Evolutionary conservation across 2,888 invertebrate species (phyloP).

Genomic region (Empis livida): DNA sequence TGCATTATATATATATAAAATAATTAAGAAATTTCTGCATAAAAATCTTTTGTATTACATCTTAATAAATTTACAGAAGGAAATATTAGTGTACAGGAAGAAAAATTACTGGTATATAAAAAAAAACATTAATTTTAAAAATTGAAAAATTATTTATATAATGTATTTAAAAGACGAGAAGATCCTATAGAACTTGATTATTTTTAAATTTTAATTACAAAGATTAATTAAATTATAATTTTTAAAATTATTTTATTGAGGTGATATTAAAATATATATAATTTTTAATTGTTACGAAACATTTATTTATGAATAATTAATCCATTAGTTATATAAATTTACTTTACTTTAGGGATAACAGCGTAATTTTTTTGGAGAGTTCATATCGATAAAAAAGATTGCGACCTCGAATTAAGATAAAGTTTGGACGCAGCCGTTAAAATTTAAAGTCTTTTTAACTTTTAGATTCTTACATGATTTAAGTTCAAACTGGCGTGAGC

Average conservation of each 20-base stretch:
- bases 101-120: too few relatives aligned
- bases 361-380: conserved; percentile 65
- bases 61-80: too few relatives aligned
- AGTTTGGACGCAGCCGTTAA: conserved; percentile 52
- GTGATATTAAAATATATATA: conserved; percentile 47
- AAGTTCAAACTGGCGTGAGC: conserved; percentile 77
- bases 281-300: conserved; percentile 39
- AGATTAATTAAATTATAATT: conserved; percentile 27
- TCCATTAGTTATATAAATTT: conserved; percentile 47
- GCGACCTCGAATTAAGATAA: conserved; percentile 73
- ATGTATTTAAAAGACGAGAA: conserved; percentile 57
- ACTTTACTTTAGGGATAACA: conserved; percentile 79
- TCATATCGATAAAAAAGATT: conserved; percentile 60
- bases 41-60: too few relatives aligned
- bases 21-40: too few relatives aligned
- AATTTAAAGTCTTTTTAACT: conserved; percentile 61
- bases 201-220: conserved; percentile 30
- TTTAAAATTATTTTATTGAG: conserved; percentile 46
- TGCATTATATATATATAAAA: too few relatives aligned
- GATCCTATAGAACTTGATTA: conserved; percentile 63
- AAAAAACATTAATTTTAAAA: too few relatives aligned
- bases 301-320: conserved; percentile 39
- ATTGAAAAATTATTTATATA: too few relatives aligned
- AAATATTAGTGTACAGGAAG: too few relatives aligned
- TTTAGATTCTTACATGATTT: conserved; percentile 74